Conservation (phyloP, 2,113 vertebrate genomes). For the Lycocorax pyrrhopterus region DNA sequence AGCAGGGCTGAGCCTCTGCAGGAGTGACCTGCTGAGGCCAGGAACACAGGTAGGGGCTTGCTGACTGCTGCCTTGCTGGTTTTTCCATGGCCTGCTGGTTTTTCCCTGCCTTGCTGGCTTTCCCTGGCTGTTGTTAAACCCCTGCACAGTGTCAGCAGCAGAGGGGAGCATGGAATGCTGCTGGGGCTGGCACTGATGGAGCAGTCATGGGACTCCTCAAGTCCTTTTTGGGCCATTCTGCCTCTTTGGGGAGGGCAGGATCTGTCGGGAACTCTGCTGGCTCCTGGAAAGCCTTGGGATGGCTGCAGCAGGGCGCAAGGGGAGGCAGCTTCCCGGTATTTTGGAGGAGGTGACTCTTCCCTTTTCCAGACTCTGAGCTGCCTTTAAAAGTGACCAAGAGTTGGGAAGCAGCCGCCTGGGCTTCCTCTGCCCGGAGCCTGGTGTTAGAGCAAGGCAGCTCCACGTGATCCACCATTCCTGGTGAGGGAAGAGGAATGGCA, state of each 20-base stretch:
- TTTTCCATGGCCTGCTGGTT: too few species aligned
- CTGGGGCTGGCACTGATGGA: background rate
- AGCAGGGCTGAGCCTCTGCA: background rate
- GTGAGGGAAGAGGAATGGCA: background rate
- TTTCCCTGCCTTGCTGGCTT: background rate
- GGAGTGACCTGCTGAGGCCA: background rate
- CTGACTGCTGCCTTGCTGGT: background rate
- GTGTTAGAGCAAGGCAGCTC: background rate
- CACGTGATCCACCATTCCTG: rapidly evolving
- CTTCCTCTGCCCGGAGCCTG: background rate
- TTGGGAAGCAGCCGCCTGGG: rapidly evolving
- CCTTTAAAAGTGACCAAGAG: background rate
- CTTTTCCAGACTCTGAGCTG: background rate
- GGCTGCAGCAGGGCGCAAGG: background rate
- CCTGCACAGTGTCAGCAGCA: background rate
- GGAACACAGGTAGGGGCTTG: background rate
- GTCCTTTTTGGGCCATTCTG: background rate
- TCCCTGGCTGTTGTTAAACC: background rate
- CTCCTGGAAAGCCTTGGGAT: background rate
- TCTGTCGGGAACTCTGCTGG: background rate
- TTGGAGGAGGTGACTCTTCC: background rate
- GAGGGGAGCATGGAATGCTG: background rate
- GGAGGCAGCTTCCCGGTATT: background rate
- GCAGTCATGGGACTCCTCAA: background rate
- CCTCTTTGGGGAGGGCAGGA: background rate